Conservation (phyloP, 2,888 invertebrate species). For the Xestoiulus laeticollis region DNA sequence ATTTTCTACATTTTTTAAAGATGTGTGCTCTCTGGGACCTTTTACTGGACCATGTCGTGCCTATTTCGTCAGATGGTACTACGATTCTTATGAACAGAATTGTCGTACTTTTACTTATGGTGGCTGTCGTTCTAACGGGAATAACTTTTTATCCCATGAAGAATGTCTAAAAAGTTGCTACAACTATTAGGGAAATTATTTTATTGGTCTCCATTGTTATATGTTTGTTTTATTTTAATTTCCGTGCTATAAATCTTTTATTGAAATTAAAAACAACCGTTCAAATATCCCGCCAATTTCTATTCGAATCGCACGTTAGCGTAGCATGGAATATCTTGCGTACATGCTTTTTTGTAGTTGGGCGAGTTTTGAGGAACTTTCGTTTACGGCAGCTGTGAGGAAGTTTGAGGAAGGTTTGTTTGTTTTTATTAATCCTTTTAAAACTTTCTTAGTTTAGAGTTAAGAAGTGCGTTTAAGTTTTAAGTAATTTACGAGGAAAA, state of each 20-base stretch:
- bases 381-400: background rate
- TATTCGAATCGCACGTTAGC: background rate
- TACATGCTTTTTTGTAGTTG: background rate
- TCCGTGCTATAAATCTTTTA: background rate
- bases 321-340: background rate
- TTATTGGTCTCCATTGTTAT: background rate
- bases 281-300: background rate
- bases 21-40: background rate
- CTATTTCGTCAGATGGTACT: background rate
- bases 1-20: background rate
- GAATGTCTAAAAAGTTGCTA: background rate
- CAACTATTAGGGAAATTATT: background rate
- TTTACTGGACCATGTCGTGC: background rate
- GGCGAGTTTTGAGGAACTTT: background rate
- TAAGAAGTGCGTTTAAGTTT: background rate
- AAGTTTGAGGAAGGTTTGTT: background rate
- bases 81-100: background rate
- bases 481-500: too few species aligned
- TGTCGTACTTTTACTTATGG: background rate
- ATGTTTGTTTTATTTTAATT: background rate
- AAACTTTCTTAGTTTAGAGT: background rate
- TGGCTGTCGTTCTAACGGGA: background rate
- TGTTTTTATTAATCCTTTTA: background rate
- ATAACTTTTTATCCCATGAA: background rate
- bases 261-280: background rate